Percentiles rank a stretch among this genome's conserved stretches.
phyloP scores from a whole-genome alignment of 1,140 invertebrate genomes.

The Musca vetustissima region DNA sequence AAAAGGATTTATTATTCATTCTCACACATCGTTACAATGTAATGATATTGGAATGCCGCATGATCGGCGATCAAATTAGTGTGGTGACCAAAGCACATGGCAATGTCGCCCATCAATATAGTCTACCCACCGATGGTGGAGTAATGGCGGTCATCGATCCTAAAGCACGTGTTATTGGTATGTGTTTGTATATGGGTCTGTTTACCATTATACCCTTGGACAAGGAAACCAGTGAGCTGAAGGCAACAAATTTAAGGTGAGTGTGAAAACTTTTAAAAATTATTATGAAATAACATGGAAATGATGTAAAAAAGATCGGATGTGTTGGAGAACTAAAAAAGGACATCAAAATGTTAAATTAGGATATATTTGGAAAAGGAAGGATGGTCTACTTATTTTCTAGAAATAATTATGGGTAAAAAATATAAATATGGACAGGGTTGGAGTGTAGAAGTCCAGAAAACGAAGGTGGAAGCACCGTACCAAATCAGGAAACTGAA shows the following conservation, averaged over 20 bases:
- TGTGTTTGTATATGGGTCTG: conserved; percentile 94
- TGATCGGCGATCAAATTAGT: conserved; percentile 77
- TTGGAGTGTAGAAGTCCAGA: no score
- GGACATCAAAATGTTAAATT: no score
- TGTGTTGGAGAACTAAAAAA: no score
- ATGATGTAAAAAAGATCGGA: no score
- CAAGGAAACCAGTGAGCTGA: conserved; percentile 89
- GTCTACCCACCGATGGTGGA: conserved; percentile 89
- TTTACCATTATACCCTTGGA: conserved; percentile 96
- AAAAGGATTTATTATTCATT: conserved; percentile 93
- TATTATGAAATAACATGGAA: no score
- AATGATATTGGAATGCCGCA: conserved; percentile 92
- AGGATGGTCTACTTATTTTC: no score
- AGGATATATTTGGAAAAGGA: no score
- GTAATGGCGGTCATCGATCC: conserved; percentile 96
- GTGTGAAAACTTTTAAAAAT: background rate
- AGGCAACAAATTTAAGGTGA: conserved; percentile 89
- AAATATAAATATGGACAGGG: no score
- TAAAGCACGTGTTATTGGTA: conserved; percentile 89
- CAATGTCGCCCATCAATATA: conserved; percentile 89
- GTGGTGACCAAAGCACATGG: conserved; percentile 96
- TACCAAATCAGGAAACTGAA: no score
- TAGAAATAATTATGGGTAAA: no score
- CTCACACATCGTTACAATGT: conserved; percentile 93
- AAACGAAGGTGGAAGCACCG: no score